phyloP scores from a whole-genome alignment of 2,888 invertebrate species.

The Toxonevra muliebris region DNA sequence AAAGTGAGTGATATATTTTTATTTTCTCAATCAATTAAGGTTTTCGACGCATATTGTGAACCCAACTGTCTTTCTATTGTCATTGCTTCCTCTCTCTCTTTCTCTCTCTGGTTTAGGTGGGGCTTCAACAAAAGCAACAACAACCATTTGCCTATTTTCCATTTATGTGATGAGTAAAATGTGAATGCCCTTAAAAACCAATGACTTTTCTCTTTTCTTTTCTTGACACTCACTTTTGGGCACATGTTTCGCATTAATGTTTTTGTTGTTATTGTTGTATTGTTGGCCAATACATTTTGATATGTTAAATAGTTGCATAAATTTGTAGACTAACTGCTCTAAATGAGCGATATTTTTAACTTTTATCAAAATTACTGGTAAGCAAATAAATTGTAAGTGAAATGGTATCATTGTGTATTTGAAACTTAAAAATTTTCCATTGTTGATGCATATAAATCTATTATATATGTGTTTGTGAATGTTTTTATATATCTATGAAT shows the following conservation, averaged over 20 bases:
- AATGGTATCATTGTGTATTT: constrained; percentile 13
- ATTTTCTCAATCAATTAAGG: constrained; percentile 51
- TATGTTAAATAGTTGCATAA: constrained; percentile 47
- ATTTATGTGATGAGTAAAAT: neutral
- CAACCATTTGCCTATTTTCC: neutral
- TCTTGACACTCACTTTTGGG: constrained; percentile 14
- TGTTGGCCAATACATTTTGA: constrained; percentile 40
- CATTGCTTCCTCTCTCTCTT: neutral
- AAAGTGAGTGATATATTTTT: constrained; percentile 21
- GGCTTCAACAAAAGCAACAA: neutral
- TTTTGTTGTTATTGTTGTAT: neutral
- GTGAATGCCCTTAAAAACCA: neutral
- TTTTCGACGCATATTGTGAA: constrained; percentile 38
- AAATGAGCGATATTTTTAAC: neutral
- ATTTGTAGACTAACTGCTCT: neutral
- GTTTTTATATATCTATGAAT: too few species aligned
- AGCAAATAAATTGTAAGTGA: neutral
- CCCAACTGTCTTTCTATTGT: constrained; percentile 10
- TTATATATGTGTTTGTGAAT: too few species aligned
- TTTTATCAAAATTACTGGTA: too few species aligned
- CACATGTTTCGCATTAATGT: constrained; percentile 11
- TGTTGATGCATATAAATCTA: too few species aligned
- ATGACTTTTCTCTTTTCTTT: neutral
- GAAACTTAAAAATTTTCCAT: too few species aligned
- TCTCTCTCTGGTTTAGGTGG: neutral